These are phyloP conservation scores for Numenius phaeopus DNA, from an alignment of 2,797 vertebrate species.

Conservation along the genomic window DNA sequence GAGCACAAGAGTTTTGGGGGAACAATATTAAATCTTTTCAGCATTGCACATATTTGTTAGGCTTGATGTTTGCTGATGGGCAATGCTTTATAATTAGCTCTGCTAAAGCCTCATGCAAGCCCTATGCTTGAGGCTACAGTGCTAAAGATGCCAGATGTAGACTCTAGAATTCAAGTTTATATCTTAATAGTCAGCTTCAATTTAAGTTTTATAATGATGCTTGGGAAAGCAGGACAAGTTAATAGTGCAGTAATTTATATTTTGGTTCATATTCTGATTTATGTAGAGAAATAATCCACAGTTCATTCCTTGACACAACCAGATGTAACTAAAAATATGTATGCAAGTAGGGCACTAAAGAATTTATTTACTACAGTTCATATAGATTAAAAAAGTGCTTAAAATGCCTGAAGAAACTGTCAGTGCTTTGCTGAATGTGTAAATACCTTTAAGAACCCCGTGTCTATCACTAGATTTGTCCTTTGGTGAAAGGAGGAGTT, in stretches of 20 bases:
- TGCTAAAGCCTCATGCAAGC: not conserved
- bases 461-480: not conserved
- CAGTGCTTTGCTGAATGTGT: not conserved
- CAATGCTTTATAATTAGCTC: slow-evolving; percentile 6
- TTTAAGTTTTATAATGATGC: not conserved
- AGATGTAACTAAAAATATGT: not conserved
- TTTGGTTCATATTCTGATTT: not conserved
- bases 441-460: not conserved
- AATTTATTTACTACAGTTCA: not conserved
- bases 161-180: not conserved
- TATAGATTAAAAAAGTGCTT: not conserved
- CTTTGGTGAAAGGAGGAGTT: not conserved
- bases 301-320: not conserved
- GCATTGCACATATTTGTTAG: not conserved
- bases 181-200: not conserved
- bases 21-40: not conserved
- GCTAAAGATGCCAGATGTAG: not conserved
- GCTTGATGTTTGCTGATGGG: slow-evolving; percentile 7
- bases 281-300: not conserved
- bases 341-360: not conserved
- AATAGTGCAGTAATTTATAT: not conserved
- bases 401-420: not conserved
- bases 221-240: not conserved
- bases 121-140: not conserved
- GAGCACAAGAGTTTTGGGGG: slow-evolving; percentile 8